Conservation (phyloP, 2,888 invertebrate genomes). For the Mycogona germanica region DNA sequence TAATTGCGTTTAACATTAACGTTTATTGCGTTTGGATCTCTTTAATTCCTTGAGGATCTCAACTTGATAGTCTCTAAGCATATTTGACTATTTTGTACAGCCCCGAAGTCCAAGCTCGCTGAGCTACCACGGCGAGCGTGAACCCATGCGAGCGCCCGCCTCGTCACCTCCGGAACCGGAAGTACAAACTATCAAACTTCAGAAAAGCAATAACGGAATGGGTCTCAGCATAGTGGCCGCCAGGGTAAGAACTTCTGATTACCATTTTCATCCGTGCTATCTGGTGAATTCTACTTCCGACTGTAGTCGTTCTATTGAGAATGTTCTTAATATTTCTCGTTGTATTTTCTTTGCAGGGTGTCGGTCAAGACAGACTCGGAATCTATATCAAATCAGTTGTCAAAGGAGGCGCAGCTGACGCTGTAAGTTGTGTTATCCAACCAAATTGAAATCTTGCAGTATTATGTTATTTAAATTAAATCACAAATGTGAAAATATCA, state of each 20-base stretch:
- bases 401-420: slow-evolving; percentile 47
- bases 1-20: neutral
- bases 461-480: too few species aligned
- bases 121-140: slow-evolving; percentile 17
- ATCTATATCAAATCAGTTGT: slow-evolving; percentile 99
- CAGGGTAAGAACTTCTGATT: slow-evolving; percentile 47
- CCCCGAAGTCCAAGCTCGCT: slow-evolving; percentile 16
- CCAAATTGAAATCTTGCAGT: slow-evolving; percentile 47
- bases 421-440: slow-evolving; percentile 30
- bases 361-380: slow-evolving; percentile 70
- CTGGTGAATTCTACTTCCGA: too few species aligned
- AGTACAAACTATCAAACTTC: slow-evolving; percentile 71
- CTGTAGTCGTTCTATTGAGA: too few species aligned
- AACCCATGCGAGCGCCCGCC: slow-evolving; percentile 31
- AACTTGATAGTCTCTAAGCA: neutral
- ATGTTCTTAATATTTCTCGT: too few species aligned
- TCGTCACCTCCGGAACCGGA: slow-evolving; percentile 48
- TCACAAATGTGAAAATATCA: too few species aligned
- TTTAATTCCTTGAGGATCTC: neutral
- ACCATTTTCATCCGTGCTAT: too few species aligned
- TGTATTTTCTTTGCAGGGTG: slow-evolving; percentile 43
- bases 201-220: slow-evolving; percentile 93
- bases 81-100: slow-evolving; percentile 1
- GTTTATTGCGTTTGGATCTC: neutral
- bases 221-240: slow-evolving; percentile 98